Percentiles rank a stretch among this genome's conserved stretches.
Evolutionary conservation across 2,113 vertebrate genomes (phyloP).

Genomic region (Tapirus terrestris): DNA sequence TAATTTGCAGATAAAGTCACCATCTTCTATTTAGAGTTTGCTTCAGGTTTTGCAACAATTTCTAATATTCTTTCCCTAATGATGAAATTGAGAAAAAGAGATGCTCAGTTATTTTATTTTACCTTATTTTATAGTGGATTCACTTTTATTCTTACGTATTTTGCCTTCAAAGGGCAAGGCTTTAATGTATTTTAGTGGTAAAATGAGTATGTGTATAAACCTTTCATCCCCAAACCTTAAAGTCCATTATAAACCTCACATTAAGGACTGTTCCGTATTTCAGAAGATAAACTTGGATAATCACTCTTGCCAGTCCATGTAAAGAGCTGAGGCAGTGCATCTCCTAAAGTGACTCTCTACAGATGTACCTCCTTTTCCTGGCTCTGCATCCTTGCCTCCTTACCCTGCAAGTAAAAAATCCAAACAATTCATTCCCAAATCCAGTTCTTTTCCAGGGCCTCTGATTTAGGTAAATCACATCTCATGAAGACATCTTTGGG

Average conservation of each 20-base stretch:
- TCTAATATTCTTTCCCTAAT: background rate
- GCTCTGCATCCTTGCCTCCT: background rate
- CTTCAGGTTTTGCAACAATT: constrained; percentile 18
- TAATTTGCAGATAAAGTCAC: background rate
- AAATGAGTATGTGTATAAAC: background rate
- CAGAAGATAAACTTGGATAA: background rate
- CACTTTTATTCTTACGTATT: constrained; percentile 11
- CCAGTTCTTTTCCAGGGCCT: background rate
- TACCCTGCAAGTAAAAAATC: background rate
- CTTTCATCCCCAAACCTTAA: background rate
- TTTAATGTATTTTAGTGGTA: background rate
- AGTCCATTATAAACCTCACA: background rate
- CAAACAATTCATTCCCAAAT: background rate
- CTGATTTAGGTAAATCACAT: background rate
- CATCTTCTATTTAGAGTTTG: background rate
- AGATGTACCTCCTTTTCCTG: background rate
- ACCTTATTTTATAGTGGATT: background rate
- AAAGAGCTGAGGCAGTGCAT: background rate
- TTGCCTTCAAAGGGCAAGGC: background rate
- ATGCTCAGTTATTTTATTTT: background rate
- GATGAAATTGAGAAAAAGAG: background rate
- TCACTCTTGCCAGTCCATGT: background rate
- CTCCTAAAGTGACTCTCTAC: background rate
- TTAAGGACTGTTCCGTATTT: background rate
- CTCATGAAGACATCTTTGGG: background rate